phyloP scores from a whole-genome alignment of 2,888 invertebrate genomes.

The Ophraella communa region DNA sequence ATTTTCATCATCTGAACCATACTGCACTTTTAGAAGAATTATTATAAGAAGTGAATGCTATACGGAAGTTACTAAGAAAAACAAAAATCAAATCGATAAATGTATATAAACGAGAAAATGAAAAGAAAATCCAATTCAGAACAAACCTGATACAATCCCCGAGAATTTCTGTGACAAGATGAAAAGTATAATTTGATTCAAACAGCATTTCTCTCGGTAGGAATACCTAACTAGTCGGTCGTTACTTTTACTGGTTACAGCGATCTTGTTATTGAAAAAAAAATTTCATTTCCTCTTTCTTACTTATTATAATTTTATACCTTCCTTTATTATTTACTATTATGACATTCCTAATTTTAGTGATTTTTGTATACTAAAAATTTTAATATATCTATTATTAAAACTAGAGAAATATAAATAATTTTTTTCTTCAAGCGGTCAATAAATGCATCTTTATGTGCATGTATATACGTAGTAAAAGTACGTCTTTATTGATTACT shows the following conservation, averaged over 20 bases:
- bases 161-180: constrained; percentile 54
- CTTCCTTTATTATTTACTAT: no score
- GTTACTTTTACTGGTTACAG: constrained; percentile 16
- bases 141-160: constrained; percentile 53
- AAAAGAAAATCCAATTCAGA: constrained; percentile 47
- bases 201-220: constrained; percentile 49
- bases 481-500: no score
- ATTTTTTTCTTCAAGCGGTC: no score
- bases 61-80: neutral
- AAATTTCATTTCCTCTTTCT: constrained; percentile 49
- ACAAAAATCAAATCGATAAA: no score
- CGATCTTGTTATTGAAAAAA: constrained; percentile 48
- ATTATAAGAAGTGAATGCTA: neutral
- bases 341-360: no score
- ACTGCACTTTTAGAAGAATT: no score
- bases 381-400: no score
- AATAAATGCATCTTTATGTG: no score
- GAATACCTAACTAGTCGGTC: constrained; percentile 51
- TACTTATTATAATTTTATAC: neutral
- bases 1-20: no score
- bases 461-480: no score
- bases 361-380: no score
- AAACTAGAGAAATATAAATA: no score
- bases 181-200: constrained; percentile 56
- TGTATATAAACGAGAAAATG: constrained; percentile 17